Evolutionary conservation across 1,140 invertebrate species (phyloP).

Genomic region (Drosophila leontia): DNA sequence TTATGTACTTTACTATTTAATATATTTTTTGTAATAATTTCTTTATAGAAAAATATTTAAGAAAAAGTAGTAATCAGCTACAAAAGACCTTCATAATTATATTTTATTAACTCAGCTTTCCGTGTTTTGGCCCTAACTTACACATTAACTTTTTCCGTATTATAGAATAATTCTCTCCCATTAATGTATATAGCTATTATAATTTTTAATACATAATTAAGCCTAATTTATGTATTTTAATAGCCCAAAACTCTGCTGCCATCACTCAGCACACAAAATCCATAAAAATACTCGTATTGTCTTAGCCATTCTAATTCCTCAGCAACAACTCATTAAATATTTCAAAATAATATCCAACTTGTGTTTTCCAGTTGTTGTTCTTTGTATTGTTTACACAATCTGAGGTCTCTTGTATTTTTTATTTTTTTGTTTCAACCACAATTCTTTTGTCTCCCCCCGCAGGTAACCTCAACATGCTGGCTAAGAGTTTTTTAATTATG

Average conservation of each 20-base stretch:
- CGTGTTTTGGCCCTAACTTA: not conserved
- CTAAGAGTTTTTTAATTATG: slow-evolving; percentile 76
- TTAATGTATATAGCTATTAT: slow-evolving; percentile 14
- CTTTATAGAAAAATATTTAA: too few species aligned
- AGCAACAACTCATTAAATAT: slow-evolving; percentile 51
- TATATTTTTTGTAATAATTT: too few species aligned
- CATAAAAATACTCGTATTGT: slow-evolving; percentile 14
- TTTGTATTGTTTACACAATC: slow-evolving; percentile 38
- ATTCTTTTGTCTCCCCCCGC: slow-evolving; percentile 63
- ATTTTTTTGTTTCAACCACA: slow-evolving; percentile 34
- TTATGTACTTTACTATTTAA: too few species aligned
- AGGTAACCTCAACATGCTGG: slow-evolving; percentile 8
- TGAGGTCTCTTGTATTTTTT: slow-evolving; percentile 49
- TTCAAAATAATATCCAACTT: slow-evolving; percentile 62
- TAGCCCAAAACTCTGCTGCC: not conserved
- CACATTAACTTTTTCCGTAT: not conserved
- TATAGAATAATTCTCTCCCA: not conserved
- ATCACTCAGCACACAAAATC: slow-evolving; percentile 3
- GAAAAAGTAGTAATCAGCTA: not conserved
- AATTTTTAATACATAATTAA: slow-evolving; percentile 8
- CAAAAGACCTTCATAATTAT: too few species aligned
- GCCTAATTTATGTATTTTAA: slow-evolving; percentile 19
- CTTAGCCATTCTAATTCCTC: slow-evolving; percentile 47
- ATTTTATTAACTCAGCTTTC: not conserved
- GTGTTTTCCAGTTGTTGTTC: slow-evolving; percentile 49